Evolutionary conservation across 2,113 vertebrate species (phyloP).

Genomic region (Laterallus jamaicensis): DNA sequence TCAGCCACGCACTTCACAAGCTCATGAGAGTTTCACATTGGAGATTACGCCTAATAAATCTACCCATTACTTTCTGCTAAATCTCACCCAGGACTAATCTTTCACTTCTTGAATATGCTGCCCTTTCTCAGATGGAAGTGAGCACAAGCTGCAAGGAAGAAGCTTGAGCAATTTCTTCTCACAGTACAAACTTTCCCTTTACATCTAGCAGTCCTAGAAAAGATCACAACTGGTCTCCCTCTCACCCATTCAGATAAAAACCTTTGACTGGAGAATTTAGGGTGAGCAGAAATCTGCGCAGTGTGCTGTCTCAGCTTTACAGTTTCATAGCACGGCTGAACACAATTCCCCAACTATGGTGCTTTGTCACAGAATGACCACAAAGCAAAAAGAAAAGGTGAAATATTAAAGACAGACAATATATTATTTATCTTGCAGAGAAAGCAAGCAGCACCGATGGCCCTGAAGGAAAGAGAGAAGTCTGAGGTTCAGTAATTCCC

Average conservation of each 20-base stretch:
- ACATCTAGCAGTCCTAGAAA: background rate
- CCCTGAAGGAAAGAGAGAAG: background rate
- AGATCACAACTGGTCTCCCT: background rate
- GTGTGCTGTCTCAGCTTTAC: background rate
- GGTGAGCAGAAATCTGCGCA: background rate
- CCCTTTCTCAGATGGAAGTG: background rate
- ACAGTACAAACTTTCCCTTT: background rate
- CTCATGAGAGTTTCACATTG: background rate
- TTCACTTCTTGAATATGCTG: background rate
- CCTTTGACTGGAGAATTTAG: background rate
- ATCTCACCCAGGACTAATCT: background rate
- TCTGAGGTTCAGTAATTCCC: background rate
- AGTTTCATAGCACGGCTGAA: background rate
- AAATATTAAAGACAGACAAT: background rate
- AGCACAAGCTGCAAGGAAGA: background rate
- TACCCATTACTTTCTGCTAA: background rate
- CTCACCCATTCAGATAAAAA: background rate
- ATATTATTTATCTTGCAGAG: background rate
- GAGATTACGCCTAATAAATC: background rate
- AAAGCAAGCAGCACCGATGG: background rate
- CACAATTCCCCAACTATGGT: background rate
- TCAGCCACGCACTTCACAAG: background rate
- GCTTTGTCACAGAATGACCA: background rate
- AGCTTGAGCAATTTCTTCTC: background rate
- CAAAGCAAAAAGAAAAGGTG: background rate